Percentiles rank a stretch among this genome's conserved stretches.
phyloP scores from a whole-genome alignment of 2,888 invertebrate genomes.

The Mythimna albipuncta region DNA sequence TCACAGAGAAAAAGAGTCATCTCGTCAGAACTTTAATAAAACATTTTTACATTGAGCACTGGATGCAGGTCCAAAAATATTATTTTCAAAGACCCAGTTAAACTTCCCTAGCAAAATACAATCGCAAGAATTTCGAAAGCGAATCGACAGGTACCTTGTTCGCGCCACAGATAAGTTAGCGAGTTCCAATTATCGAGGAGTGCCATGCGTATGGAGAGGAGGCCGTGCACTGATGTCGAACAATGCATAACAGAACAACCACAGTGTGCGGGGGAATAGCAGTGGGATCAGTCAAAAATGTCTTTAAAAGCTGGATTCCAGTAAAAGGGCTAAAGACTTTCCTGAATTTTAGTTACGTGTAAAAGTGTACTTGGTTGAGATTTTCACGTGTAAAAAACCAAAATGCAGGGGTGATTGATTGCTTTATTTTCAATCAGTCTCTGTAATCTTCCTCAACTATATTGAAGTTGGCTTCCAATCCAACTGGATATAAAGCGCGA shows the following conservation, averaged over 20 bases:
- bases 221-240: constrained; percentile 71
- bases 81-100: background rate
- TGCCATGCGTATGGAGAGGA: constrained; percentile 64
- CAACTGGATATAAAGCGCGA: too few species aligned
- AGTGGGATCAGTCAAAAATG: background rate
- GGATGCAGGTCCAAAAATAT: fast-evolving
- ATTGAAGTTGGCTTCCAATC: too few species aligned
- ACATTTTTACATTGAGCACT: background rate
- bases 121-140: constrained; percentile 13
- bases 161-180: constrained; percentile 59
- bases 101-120: background rate
- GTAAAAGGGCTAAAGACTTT: background rate
- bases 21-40: background rate
- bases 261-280: constrained; percentile 18
- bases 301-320: background rate
- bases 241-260: constrained; percentile 78
- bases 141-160: constrained; percentile 46
- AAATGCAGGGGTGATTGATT: too few species aligned
- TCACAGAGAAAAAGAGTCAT: background rate
- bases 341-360: background rate
- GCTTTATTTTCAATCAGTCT: too few species aligned
- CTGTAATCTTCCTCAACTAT: too few species aligned
- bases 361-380: too few species aligned
- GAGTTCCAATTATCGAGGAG: constrained; percentile 80
- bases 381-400: too few species aligned